Percentiles rank a stretch among this genome's conserved stretches.
Conservation (phyloP, 2,888 invertebrate species). For the Lepetodrilus schrolli region DNA sequence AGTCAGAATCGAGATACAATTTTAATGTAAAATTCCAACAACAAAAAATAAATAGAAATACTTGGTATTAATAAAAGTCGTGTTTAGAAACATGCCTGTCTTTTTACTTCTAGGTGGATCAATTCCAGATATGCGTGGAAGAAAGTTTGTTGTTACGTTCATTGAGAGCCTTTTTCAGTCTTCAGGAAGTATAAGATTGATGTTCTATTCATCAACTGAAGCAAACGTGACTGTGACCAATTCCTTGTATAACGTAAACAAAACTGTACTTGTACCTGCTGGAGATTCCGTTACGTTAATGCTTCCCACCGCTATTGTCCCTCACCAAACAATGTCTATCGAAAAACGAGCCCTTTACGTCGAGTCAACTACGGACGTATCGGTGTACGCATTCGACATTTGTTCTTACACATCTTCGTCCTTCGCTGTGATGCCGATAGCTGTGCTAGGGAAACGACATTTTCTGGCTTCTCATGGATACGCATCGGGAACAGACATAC, state of each 20-base stretch:
- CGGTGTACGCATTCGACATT: not conserved
- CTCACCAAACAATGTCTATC: not conserved
- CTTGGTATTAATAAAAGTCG: too few relatives aligned
- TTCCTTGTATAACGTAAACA: not conserved
- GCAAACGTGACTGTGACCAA: not conserved
- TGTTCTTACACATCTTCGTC: not conserved
- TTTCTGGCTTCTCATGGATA: not conserved
- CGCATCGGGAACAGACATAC: not conserved
- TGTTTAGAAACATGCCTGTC: too few relatives aligned
- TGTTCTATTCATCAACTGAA: not conserved
- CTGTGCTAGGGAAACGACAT: not conserved
- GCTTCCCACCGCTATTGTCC: not conserved
- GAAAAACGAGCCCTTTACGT: not conserved
- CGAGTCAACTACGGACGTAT: not conserved
- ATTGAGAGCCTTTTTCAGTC: not conserved
- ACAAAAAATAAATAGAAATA: too few relatives aligned
- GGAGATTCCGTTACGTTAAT: not conserved
- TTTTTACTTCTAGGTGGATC: not conserved
- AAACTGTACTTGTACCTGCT: not conserved
- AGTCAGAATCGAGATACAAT: too few relatives aligned
- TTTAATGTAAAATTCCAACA: too few relatives aligned
- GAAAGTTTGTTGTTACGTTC: not conserved
- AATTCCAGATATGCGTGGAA: not conserved
- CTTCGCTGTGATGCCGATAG: not conserved
- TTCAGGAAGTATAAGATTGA: not conserved